Conservation (phyloP, 2,797 vertebrate genomes). For the Antennarius maculatus region DNA sequence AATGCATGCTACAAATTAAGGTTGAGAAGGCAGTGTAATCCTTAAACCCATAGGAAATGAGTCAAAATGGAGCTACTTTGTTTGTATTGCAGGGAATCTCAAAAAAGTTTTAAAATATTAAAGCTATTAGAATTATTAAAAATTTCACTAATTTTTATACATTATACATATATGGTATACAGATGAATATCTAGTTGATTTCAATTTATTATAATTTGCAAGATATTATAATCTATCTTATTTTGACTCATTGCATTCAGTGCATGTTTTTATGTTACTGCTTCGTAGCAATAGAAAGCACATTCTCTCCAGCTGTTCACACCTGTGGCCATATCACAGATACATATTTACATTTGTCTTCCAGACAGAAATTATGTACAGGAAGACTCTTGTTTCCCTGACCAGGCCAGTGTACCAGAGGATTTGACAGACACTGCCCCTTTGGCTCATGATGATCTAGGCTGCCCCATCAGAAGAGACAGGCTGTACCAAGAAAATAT, state of each 20-base stretch:
- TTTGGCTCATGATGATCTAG: conserved; percentile 81
- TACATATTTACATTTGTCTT: conserved; percentile 86
- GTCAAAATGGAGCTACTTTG: conserved; percentile 80
- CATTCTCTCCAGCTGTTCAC: conserved; percentile 83
- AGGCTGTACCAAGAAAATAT: conserved; percentile 74
- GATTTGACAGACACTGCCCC: conserved; percentile 80
- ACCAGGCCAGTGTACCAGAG: conserved; percentile 79
- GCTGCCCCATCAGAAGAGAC: conserved; percentile 81
- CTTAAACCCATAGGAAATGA: conserved; percentile 68
- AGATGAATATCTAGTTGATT: conserved; percentile 11
- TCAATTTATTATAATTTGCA: conserved; percentile 19
- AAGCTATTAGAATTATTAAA: not conserved
- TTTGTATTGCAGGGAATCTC: conserved; percentile 43
- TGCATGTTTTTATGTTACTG: conserved; percentile 78
- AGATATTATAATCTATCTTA: conserved; percentile 65
- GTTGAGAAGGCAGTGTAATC: conserved; percentile 87
- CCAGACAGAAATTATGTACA: conserved; percentile 87
- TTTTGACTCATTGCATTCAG: conserved; percentile 82
- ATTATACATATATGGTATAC: conserved; percentile 8
- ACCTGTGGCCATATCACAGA: conserved; percentile 79
- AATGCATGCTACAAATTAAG: conserved; percentile 80
- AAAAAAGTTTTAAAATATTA: conserved; percentile 38
- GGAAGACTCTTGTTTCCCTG: conserved; percentile 83
- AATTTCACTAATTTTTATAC: conserved; percentile 6
- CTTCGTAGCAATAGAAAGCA: conserved; percentile 77